Evolutionary conservation across 2,113 vertebrate genomes (phyloP), one percentile per base, ranked within the genome.

Genomic region (Hippopotamus amphibius): DNA sequence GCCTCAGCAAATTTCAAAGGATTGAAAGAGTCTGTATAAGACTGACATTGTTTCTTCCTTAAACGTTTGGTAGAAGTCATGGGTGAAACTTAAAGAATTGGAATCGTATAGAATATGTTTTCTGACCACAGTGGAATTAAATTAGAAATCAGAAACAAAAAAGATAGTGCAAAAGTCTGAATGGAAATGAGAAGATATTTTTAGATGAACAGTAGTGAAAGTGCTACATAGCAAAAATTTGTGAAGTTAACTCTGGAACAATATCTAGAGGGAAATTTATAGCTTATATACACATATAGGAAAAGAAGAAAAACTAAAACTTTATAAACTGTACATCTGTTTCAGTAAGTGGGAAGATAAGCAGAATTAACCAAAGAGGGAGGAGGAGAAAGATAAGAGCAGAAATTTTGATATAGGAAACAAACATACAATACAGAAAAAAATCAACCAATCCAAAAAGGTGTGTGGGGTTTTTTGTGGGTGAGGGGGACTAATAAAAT

Each of bases 271-370:
- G 37, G 82, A 65, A 55, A 72, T 65, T 87, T 72, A 81, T 24
- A 57, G n/a, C 22, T 72, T 91, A 61, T 24, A 59, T 95, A 86
- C 12, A 5, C 53, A 43, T 55, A n/a, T 65, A 66, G 21, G 48
- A 92, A 72, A 82, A 92, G 84, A 88, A 81, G 65, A 88, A 92
- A 92, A 92, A 53, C 19, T 28, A 63, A 96, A 83, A 88, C 50
- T 76, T 95, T 74, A 74, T 28, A 95, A 57, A 90, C 68, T 92
- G 48, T 83, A 16, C 37, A 95, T 76, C 69, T 84, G 37, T 76
- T 65, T 77, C 37, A 72, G n/a, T 69, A 69, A 74, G 33, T 71
- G 69, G 82, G 65, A 48, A 66, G 43, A 43, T 69, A 33, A 77
- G 24, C 43, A 83, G 28, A 96, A 61, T 89, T 93, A 84, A 74